Evolutionary conservation across 2,113 vertebrate species (phyloP).

Genomic region (Larimichthys crocea): DNA sequence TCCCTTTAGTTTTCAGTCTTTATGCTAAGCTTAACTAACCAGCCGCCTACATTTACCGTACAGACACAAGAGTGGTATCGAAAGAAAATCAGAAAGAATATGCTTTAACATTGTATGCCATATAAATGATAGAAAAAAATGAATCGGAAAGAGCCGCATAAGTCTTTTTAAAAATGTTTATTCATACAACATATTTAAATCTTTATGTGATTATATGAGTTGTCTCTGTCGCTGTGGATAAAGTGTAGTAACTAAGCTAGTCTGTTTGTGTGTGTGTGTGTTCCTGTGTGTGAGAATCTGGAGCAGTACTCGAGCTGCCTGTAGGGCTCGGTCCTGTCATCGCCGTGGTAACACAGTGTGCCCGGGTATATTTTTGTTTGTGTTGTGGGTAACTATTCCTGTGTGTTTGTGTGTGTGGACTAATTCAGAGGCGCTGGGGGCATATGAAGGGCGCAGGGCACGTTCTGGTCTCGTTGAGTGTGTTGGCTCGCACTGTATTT

Average conservation of each 20-base stretch:
- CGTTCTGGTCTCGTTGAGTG: constrained; percentile 10
- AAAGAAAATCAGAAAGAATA: too few relatives aligned
- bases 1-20: too few relatives aligned
- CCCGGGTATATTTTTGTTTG: constrained; percentile 53
- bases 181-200: background rate
- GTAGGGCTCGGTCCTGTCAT: constrained; percentile 38
- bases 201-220: background rate
- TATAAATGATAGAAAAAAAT: background rate
- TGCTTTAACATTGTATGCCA: too few relatives aligned
- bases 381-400: constrained; percentile 54
- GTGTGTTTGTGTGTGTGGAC: constrained; percentile 40
- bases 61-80: too few relatives aligned
- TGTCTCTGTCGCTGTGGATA: background rate
- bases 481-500: constrained; percentile 16
- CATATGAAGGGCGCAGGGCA: constrained; percentile 43
- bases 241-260: background rate
- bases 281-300: constrained; percentile 8
- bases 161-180: background rate
- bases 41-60: too few relatives aligned
- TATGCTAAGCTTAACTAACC: too few relatives aligned
- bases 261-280: constrained; percentile 16
- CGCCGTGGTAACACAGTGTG: constrained; percentile 16
- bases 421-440: constrained; percentile 46
- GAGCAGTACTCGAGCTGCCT: background rate
- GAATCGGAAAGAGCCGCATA: too few relatives aligned